Evolutionary conservation across 2,113 vertebrate species (phyloP).

Genomic region (Agelaius phoeniceus): DNA sequence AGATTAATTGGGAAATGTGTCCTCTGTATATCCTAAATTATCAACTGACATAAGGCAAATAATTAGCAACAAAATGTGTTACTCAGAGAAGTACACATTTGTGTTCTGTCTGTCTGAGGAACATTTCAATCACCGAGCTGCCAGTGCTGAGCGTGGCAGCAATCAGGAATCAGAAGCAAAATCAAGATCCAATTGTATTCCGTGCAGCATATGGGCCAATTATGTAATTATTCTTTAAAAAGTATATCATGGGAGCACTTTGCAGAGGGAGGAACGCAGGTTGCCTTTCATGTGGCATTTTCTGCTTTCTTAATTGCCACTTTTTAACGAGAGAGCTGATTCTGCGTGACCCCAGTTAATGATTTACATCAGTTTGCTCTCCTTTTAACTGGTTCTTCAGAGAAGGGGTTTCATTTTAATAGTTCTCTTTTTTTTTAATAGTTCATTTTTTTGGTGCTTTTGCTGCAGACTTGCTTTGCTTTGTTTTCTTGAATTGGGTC

Average conservation of each 20-base stretch:
- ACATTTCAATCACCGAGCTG: background rate
- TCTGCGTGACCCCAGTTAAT: background rate
- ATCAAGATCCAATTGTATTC: background rate
- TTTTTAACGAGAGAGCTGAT: constrained; percentile 5
- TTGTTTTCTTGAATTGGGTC: background rate
- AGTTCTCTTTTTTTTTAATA: background rate
- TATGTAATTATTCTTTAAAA: constrained; percentile 24
- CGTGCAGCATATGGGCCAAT: background rate
- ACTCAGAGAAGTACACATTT: background rate
- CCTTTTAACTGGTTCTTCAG: background rate
- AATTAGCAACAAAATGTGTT: constrained; percentile 34
- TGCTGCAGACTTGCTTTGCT: background rate
- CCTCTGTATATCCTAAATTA: constrained; percentile 2
- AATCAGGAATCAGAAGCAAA: background rate
- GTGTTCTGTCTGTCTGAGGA: background rate
- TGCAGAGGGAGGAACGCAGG: background rate
- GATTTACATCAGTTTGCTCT: background rate
- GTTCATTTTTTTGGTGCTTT: background rate
- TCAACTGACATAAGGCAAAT: constrained; percentile 33
- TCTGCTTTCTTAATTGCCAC: background rate
- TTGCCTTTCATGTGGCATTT: constrained; percentile 17
- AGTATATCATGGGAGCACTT: background rate
- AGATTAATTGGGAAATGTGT: constrained; percentile 40
- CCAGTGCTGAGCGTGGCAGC: background rate
- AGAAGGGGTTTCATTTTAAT: background rate